Conservation (phyloP, 2,113 vertebrate species). For the Lamprotornis superbus region DNA sequence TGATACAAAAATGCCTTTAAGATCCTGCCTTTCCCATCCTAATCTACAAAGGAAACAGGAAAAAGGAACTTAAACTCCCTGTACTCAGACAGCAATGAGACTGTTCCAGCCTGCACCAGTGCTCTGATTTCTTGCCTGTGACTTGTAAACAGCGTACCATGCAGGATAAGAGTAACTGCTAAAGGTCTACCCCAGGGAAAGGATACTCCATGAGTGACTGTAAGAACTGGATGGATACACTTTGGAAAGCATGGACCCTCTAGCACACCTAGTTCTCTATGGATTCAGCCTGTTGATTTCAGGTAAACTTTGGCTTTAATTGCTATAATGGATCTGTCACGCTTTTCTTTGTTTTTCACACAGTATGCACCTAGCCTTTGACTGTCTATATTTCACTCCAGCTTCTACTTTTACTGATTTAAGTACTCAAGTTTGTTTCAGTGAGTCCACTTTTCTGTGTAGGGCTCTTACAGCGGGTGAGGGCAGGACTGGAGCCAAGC, state of each 20-base stretch:
- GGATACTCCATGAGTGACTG: constrained; percentile 64
- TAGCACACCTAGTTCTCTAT: constrained; percentile 71
- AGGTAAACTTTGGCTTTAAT: constrained; percentile 71
- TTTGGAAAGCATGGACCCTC: constrained; percentile 76
- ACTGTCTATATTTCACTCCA: not conserved
- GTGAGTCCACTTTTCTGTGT: not conserved
- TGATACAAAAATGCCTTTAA: constrained; percentile 81
- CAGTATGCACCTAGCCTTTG: not conserved
- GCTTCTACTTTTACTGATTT: not conserved
- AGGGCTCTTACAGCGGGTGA: fast-evolving
- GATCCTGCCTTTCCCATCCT: constrained; percentile 87
- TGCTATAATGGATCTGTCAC: not conserved
- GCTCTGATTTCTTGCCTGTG: constrained; percentile 59
- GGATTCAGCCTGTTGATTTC: constrained; percentile 74
- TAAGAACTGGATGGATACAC: constrained; percentile 78
- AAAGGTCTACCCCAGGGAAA: constrained; percentile 23
- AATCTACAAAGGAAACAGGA: constrained; percentile 91
- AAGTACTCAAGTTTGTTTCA: not conserved
- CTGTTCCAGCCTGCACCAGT: constrained; percentile 65
- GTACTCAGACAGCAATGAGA: constrained; percentile 79
- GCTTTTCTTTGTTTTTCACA: not conserved
- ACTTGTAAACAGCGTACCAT: constrained; percentile 64
- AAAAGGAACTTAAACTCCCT: constrained; percentile 92
- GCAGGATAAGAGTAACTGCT: constrained; percentile 31
- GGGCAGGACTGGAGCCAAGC: not conserved